Percentiles rank a stretch among this genome's conserved stretches.
Conservation (phyloP, 2,797 vertebrate species). For the Smutsia gigantea region DNA sequence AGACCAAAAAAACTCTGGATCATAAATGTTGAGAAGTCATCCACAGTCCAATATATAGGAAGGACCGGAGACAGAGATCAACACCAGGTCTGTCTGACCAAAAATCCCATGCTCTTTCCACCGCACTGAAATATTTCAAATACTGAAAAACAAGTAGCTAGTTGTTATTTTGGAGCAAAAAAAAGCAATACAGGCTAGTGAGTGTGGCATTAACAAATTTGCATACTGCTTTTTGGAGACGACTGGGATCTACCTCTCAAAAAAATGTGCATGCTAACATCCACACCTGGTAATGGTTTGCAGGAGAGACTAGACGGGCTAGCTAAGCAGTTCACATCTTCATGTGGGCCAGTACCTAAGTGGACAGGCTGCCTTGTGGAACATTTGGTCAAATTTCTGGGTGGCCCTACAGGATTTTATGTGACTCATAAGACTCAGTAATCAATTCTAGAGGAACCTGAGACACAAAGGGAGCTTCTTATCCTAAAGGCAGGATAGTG, state of each 20-base stretch:
- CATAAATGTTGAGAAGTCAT: background rate
- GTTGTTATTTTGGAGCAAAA: background rate
- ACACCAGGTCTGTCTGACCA: background rate
- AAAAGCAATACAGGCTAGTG: background rate
- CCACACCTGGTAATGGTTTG: background rate
- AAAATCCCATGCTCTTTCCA: background rate
- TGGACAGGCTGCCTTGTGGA: background rate
- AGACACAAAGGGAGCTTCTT: background rate
- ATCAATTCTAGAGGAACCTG: background rate
- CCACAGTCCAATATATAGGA: background rate
- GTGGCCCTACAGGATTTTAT: background rate
- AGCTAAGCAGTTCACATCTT: background rate
- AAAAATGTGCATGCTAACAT: background rate
- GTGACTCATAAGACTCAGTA: background rate
- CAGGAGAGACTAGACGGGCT: background rate
- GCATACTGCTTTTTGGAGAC: background rate
- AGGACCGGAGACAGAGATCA: background rate
- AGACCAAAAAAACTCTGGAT: background rate
- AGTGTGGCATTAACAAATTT: background rate
- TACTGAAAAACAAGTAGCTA: background rate
- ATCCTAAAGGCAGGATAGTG: background rate
- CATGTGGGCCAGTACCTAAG: background rate
- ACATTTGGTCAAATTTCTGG: background rate
- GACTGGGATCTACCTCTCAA: background rate
- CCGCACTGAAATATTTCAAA: background rate